Conservation (phyloP, 1,140 invertebrate genomes). For the Aphelinus certus region DNA sequence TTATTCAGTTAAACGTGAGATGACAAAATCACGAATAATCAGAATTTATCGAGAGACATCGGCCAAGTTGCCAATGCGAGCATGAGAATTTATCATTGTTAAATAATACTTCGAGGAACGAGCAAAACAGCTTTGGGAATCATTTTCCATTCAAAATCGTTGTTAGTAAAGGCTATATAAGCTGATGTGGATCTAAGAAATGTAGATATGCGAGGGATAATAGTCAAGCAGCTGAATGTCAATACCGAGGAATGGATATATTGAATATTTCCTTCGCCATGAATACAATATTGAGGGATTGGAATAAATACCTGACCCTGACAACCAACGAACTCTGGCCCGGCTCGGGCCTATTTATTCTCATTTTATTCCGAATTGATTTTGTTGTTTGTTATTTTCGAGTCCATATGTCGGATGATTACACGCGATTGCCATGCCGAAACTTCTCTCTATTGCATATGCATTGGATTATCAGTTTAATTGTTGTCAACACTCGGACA, state of each 20-base stretch:
- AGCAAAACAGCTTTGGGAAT: no score
- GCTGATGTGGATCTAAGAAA: constrained; percentile 57
- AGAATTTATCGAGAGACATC: no score
- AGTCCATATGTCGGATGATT: constrained; percentile 52
- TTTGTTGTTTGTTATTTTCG: constrained; percentile 44
- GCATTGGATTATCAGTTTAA: constrained; percentile 28
- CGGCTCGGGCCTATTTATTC: constrained; percentile 24
- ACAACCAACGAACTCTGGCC: constrained; percentile 43
- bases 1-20: no score
- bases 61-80: no score
- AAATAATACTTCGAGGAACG: no score
- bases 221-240: constrained; percentile 33
- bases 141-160: no score
- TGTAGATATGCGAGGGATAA: constrained; percentile 52
- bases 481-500: constrained; percentile 3
- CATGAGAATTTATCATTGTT: no score
- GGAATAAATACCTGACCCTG: constrained; percentile 48
- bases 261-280: constrained; percentile 46
- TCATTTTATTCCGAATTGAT: constrained; percentile 5
- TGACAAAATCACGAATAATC: no score
- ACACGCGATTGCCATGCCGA: constrained; percentile 36
- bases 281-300: constrained; percentile 55
- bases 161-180: neutral
- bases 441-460: constrained; percentile 13
- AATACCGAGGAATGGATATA: constrained; percentile 48